These are phyloP conservation scores for Prorops nasuta DNA, from an alignment of 1,140 invertebrate species.

Conservation along the genomic window DNA sequence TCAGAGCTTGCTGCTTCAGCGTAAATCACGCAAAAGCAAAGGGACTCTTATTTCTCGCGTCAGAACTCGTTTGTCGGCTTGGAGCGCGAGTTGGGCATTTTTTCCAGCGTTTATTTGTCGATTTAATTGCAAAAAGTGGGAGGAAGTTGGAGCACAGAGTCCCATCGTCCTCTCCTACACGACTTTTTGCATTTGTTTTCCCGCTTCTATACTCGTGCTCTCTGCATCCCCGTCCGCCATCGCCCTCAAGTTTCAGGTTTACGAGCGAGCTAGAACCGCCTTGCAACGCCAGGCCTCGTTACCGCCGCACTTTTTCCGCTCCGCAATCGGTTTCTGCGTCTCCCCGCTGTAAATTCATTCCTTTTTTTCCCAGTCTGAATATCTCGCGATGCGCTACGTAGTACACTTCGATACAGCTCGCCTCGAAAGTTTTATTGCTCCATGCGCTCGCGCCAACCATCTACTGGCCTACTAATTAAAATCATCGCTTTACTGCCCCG, in stretches of 20 bases:
- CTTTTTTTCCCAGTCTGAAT: too few relatives aligned
- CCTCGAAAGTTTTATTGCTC: too few relatives aligned
- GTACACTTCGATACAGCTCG: too few relatives aligned
- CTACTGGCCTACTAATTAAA: too few relatives aligned
- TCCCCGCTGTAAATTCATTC: not conserved
- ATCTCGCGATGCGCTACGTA: too few relatives aligned
- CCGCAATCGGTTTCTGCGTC: slow-evolving; percentile 5
- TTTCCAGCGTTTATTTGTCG: slow-evolving; percentile 23
- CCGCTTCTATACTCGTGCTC: not conserved
- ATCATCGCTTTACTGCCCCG: too few relatives aligned
- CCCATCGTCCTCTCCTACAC: not conserved
- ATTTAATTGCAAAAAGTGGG: slow-evolving; percentile 28
- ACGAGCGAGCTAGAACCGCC: slow-evolving; percentile 14
- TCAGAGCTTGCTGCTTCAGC: slow-evolving; percentile 8
- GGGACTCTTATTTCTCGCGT: slow-evolving; percentile 18
- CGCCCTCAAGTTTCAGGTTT: slow-evolving; percentile 12
- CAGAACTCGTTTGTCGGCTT: slow-evolving; percentile 26
- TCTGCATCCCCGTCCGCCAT: too few relatives aligned
- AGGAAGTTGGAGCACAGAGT: not conserved
- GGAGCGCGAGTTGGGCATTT: slow-evolving; percentile 5
- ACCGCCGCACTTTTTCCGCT: not conserved
- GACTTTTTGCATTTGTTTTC: not conserved
- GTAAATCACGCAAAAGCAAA: slow-evolving; percentile 8
- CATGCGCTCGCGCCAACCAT: too few relatives aligned
- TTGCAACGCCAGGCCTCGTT: too few relatives aligned